Conservation (phyloP, 2,888 invertebrate genomes). For the Acrocera orbiculus region DNA sequence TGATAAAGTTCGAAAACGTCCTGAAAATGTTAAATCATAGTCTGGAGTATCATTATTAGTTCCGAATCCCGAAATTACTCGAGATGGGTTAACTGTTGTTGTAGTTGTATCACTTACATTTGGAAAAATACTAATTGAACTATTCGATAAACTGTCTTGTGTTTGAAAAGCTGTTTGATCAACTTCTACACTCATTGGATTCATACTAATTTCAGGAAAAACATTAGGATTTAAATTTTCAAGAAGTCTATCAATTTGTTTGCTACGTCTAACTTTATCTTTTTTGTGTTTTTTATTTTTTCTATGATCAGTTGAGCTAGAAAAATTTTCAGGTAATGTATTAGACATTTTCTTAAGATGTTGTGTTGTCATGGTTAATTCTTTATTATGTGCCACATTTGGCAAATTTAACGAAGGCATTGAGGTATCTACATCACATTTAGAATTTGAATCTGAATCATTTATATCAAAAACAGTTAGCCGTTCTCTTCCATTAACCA, state of each 20-base stretch:
- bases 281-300: constrained; percentile 12
- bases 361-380: not conserved
- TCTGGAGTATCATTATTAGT: not conserved
- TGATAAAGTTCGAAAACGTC: constrained; percentile 21
- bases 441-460: constrained; percentile 22
- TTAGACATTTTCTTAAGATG: not conserved
- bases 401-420: no score
- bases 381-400: constrained; percentile 11
- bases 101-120: constrained; percentile 5
- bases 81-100: constrained; percentile 2
- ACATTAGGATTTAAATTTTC: constrained; percentile 11
- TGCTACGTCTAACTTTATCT: constrained; percentile 9
- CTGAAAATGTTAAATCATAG: constrained; percentile 25
- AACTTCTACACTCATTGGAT: no score
- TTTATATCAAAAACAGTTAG: constrained; percentile 18
- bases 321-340: no score
- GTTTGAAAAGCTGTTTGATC: constrained; percentile 6
- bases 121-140: constrained; percentile 22
- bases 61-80: not conserved
- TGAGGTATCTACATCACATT: no score
- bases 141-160: constrained; percentile 16
- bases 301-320: constrained; percentile 7
- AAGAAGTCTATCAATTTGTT: constrained; percentile 8
- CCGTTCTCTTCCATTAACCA: constrained; percentile 3
- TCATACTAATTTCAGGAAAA: constrained; percentile 1